Percentiles rank a stretch among this genome's conserved stretches.
Evolutionary conservation across 2,888 invertebrate species (phyloP).

Genomic region (Taenaris catops): DNA sequence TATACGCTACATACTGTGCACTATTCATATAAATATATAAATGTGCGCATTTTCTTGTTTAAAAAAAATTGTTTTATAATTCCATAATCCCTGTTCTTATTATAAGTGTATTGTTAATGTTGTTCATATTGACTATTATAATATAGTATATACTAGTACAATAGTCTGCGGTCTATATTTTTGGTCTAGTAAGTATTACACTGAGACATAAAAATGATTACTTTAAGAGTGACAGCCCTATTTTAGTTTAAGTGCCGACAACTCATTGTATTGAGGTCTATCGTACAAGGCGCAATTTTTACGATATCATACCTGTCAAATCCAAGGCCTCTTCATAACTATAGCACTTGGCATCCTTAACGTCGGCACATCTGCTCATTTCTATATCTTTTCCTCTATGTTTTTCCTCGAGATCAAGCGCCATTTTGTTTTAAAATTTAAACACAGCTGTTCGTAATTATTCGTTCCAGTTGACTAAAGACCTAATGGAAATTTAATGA

Average conservation of each 20-base stretch:
- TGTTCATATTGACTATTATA: too few species aligned
- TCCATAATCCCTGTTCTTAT: too few species aligned
- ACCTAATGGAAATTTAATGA: too few species aligned
- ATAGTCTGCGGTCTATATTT: too few species aligned
- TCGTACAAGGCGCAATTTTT: background rate
- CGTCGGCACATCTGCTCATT: constrained; percentile 19
- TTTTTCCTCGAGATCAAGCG: constrained; percentile 6
- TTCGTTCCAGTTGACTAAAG: too few species aligned
- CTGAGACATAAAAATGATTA: background rate
- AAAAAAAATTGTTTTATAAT: too few species aligned
- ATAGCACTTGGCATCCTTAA: constrained; percentile 17
- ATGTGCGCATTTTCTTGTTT: too few species aligned
- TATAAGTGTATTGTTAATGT: too few species aligned
- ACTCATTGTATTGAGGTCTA: background rate
- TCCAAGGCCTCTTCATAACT: constrained; percentile 40
- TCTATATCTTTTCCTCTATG: constrained; percentile 21
- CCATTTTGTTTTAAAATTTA: constrained; percentile 12
- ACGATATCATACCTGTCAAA: constrained; percentile 31
- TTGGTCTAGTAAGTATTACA: background rate
- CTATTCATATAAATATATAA: too few species aligned
- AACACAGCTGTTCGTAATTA: constrained; percentile 2
- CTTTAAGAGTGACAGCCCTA: constrained; percentile 4
- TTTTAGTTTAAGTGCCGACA: background rate
- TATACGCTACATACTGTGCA: too few species aligned
- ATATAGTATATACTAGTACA: too few species aligned